Evolutionary conservation across 2,888 invertebrate species (phyloP), one percentile per base, ranked within the genome.

Genomic region (Dryomyza anilis): DNA sequence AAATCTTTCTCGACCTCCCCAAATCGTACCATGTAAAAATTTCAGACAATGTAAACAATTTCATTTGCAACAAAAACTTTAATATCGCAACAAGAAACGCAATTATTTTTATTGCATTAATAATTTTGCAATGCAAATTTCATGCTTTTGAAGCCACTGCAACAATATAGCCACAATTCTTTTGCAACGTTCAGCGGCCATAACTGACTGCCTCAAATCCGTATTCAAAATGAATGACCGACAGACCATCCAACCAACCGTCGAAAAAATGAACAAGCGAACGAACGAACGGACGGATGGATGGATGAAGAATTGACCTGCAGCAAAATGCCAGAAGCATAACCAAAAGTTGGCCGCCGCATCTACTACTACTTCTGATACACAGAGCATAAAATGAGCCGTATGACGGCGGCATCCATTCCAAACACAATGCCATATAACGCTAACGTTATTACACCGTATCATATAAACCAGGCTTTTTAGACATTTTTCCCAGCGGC

Each of bases 281-380:
- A 25, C 33, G 45, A 45, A 39, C 52, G 46, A 60, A 30, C 30
- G n/a, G n/a, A n/a, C n/a, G n/a, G 50, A 39, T 39, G 30, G 33
- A 63, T 55, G 23, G 33, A 45, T 3, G 46, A 56, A 53, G 16
- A 52, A 53, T 53, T 67, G 67, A 67, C 67, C 67, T 64, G 67
- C 43, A 62, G 67, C 53, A 46, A 67, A 67, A 64, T 64, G 67
- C 67, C 67, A 67, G 64, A 67, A 67, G 67, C 67, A 67, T 64
- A 64, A 64, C 64, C 64, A 64, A 67, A 67, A 61, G 52, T 61
- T 48, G 52, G 53, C 55, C 30, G 59, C 57, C 46, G 53, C 19
- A 43, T 43, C 43, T 16, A 29, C n/a, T n/a, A n/a, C n/a, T n/a
- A n/a, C n/a, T n/a, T n/a, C n/a, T n/a, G n/a, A n/a, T n/a, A n/a